Conservation (phyloP, 30 jellyfish, hydroid and myxozoan genomes). For the Pelagia noctiluca region DNA sequence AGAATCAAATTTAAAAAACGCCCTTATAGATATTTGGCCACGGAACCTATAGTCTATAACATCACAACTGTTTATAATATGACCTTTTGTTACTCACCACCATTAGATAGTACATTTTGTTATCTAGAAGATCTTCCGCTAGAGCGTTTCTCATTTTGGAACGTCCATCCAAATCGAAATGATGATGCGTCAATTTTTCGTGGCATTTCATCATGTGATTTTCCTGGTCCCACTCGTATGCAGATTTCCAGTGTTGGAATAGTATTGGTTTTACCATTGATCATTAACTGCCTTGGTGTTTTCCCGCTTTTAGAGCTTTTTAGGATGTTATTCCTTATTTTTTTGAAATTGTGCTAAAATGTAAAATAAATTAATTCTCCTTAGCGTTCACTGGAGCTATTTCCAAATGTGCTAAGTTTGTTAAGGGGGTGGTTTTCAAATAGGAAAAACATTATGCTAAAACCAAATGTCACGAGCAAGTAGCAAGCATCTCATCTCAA, state of each 20-base stretch:
- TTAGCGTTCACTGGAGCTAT: not conserved
- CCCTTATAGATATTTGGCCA: not conserved
- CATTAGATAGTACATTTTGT: conserved; percentile 1
- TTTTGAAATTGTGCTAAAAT: not conserved
- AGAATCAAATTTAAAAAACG: not conserved
- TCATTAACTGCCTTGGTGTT: not conserved
- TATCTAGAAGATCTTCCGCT: conserved; percentile 11
- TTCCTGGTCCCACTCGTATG: conserved; percentile 1
- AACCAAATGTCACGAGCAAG: not conserved
- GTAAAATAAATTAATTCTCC: not conserved
- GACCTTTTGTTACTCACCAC: not conserved
- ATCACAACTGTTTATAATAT: not conserved
- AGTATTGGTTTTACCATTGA: conserved; percentile 8
- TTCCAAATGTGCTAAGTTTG: not conserved
- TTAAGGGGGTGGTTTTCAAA: not conserved
- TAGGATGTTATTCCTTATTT: not conserved
- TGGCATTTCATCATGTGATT: not conserved
- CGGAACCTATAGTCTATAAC: not conserved
- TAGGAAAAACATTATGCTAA: not conserved
- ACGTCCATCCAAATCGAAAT: conserved; percentile 26
- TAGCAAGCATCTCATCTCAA: not conserved
- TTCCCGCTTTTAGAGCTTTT: not conserved
- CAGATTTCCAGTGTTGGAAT: conserved; percentile 2
- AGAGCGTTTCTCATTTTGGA: conserved; percentile 25
- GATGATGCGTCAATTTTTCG: not conserved